Base-by-base conservation (phyloP, 2,888 invertebrate genomes). In the Leucophora obtusa region DNA sequence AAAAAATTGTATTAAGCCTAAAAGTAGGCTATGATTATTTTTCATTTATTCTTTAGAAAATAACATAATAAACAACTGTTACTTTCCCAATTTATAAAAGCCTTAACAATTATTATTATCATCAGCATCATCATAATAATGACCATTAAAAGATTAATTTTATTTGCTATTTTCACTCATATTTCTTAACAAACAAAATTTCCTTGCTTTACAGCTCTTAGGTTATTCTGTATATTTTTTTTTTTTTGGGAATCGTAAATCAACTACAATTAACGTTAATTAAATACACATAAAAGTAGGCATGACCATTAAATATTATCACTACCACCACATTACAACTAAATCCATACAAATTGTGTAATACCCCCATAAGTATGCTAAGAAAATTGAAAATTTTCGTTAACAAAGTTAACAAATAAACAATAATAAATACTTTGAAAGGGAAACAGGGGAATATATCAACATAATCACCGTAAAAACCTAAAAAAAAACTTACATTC, bases 191-290 rank as follows among this genome's bases (percentile, higher is more conserved):
- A n/a, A 47, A 47, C 43, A 47, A 47, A 47, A 66, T 60, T 70
- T 70, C 50, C 47, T 66, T 4, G 21, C 14, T 4, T 5, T 5
- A 14, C 14, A 47, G 8, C 4, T 62, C 70, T 47, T 56, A 6
- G 38, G 15, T 14, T 51, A 14, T 35, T 53, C 14, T 53, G 21
- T 51, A 14, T 35, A 8, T 15, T 0, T 11, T n/a, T 14, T 18
- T 35, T 14, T 15, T 0, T 11, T n/a, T 14, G 14, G 58, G 75
- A 66, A 59, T 71, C 78, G 85, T 88, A 86, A 88, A 88, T 88
- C 88, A 87, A 87, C 86, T 87, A 85, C 87, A 88, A 88, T 88
- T 87, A 88, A 86, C 88, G 85, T 87, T 88, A 87, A 88, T 88
- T 88, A 88, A 88, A 88, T 88, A 86, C 84, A 83, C 85, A 88